Evolutionary conservation across 2,113 vertebrate genomes (phyloP), one percentile per base, ranked within the genome.

Genomic region (Aplodontia rufa): DNA sequence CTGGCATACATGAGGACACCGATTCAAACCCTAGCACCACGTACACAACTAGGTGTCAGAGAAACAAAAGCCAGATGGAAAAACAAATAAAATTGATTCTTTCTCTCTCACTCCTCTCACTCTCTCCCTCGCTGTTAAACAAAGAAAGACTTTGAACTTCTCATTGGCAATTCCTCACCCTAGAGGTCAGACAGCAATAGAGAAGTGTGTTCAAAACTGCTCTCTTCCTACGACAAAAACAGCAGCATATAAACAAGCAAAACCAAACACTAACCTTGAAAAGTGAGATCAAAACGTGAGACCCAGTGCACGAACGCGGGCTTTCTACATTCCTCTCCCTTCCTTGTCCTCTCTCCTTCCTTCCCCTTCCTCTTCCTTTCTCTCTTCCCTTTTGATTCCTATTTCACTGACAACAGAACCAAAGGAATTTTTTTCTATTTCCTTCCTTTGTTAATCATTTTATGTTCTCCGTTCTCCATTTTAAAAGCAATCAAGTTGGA

Each of bases 401-500:
- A 51, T 8, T 60, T 26, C 24, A 58, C 55, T 9, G 55, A 58
- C 3, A 24, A 47, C 2, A 93, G 35, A 72, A 60, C 10, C 7
- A 30, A 68, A 82, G 17, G 10, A 26, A 45, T 60, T 68, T 86
- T 51, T 93, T 92, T 37, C 42, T 76, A 74, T 16, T 72, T 72
- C n/a, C 60, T 75, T 86, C 45, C 51, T 83, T 95, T 93, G 47
- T 62, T 30, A 86, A 49, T 86, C 58, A 83, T 79, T 87, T 90
- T 83, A 22, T 68, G 69, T 90, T 83, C 84, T 86, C 79, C 47
- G 35, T 40, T 87, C 69, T 90, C 75, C 75, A 75, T 83, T 64
- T 92, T 45, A 62, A 97, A 91, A 93, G 84, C 74, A 95, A 95
- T 83, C 84, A 87, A 64, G 51, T 3, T 1, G 45, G 96, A 92